Conservation (phyloP, 2,888 invertebrate genomes). For the Pseudoips prasinana region DNA sequence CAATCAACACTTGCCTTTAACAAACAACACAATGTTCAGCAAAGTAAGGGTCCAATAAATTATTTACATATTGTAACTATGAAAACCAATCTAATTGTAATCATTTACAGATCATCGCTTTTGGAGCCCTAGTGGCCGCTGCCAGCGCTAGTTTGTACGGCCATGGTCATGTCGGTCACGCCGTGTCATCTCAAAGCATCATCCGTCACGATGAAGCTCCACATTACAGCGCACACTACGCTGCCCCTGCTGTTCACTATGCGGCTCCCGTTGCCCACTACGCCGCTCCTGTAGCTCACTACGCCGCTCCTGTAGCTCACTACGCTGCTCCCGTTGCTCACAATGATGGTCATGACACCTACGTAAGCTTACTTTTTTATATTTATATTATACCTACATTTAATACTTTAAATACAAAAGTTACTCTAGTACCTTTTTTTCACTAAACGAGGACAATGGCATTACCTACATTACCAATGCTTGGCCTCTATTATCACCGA, state of each 20-base stretch:
- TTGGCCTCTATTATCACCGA: no score
- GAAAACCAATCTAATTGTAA: conserved; percentile 11
- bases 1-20: conserved; percentile 28
- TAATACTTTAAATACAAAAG: no score
- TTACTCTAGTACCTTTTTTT: background rate
- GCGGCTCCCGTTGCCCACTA: conserved; percentile 24
- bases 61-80: background rate
- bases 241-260: conserved; percentile 28
- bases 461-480: no score
- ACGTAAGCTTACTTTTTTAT: conserved; percentile 2
- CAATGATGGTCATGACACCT: conserved; percentile 38
- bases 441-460: no score
- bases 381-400: no score
- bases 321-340: conserved; percentile 33
- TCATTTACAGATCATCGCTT: conserved; percentile 61
- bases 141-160: conserved; percentile 69
- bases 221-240: conserved; percentile 23
- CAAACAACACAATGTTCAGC: conserved; percentile 48
- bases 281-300: conserved; percentile 22
- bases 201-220: conserved; percentile 55
- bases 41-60: conserved; percentile 48
- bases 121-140: conserved; percentile 64
- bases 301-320: conserved; percentile 14
- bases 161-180: conserved; percentile 43
- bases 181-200: conserved; percentile 61